A percentile compares a stretch with the other conserved stretches of the same genome.
phyloP scores from a whole-genome alignment of 2,888 invertebrate genomes.

The Nephrotoma guestfalica region DNA sequence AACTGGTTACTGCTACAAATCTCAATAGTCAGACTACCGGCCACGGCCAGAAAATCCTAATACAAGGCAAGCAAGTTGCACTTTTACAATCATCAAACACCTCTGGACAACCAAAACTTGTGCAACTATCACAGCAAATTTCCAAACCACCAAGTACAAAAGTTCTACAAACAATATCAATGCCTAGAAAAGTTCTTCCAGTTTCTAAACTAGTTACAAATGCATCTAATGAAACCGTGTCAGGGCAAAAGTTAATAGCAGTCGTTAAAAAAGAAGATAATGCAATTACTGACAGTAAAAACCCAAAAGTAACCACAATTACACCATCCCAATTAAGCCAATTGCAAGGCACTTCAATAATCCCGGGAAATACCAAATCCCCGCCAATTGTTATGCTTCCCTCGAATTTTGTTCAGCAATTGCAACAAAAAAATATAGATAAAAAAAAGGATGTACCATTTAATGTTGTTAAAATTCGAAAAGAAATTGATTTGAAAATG shows the following conservation, averaged over 20 bases:
- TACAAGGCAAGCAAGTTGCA: conserved; percentile 14
- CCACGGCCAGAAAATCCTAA: conserved; percentile 16
- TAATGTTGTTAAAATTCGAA: neutral
- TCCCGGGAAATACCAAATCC: conserved; percentile 20
- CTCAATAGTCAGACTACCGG: neutral
- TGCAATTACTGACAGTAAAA: conserved; percentile 11
- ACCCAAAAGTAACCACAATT: conserved; percentile 15
- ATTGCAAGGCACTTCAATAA: conserved; percentile 20
- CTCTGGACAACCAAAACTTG: neutral
- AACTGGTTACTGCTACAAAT: conserved; percentile 7
- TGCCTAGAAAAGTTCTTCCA: conserved; percentile 31
- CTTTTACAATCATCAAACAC: conserved; percentile 30
- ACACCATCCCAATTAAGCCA: conserved; percentile 32
- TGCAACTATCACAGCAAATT: neutral
- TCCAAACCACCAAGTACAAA: neutral
- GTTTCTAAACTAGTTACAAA: conserved; percentile 19
- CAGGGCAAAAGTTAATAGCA: conserved; percentile 11
- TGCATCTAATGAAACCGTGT: conserved; percentile 22
- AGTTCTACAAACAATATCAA: conserved; percentile 10
- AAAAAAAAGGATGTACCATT: neutral
- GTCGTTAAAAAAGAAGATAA: conserved; percentile 3
- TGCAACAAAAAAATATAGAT: conserved; percentile 17
- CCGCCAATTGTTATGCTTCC: conserved; percentile 42
- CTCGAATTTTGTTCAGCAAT: conserved; percentile 39
- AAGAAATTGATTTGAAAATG: neutral